Evolutionary conservation across 92 coral and sea anemone genomes (phyloP).

Genomic region (Umimayanthus chanpuru): DNA sequence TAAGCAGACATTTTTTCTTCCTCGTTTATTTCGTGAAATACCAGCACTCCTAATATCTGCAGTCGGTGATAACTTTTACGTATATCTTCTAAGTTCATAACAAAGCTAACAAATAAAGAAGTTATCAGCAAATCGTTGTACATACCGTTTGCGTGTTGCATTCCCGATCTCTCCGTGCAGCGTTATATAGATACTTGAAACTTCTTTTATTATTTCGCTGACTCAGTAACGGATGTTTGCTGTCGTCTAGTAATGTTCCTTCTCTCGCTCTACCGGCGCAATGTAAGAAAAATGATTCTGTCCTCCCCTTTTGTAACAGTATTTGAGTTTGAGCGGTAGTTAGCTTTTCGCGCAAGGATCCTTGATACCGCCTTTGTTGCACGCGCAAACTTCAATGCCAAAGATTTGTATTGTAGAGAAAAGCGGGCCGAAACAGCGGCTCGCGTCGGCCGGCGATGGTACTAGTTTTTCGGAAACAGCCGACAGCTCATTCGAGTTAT

Average conservation of each 20-base stretch:
- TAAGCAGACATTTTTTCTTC: no score
- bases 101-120: no score
- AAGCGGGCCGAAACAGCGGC: not conserved
- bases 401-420: not conserved
- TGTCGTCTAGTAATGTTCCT: not conserved
- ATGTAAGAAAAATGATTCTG: not conserved
- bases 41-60: no score
- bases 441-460: not conserved
- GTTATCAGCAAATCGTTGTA: not conserved
- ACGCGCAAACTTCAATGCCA: not conserved
- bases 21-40: no score
- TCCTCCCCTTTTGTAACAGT: slow-evolving; percentile 5
- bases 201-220: not conserved
- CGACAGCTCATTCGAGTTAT: not conserved
- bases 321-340: not conserved
- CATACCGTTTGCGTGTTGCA: slow-evolving; percentile 5
- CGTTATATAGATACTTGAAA: not conserved
- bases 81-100: no score
- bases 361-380: not conserved
- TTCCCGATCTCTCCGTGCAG: not conserved
- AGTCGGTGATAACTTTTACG: no score
- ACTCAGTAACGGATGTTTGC: not conserved
- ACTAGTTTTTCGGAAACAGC: not conserved
- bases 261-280: not conserved
- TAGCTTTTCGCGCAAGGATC: not conserved